Evolutionary conservation across 2,113 vertebrate genomes (phyloP), one percentile per base, ranked within the genome.

Genomic region (Actinemys pallida): DNA sequence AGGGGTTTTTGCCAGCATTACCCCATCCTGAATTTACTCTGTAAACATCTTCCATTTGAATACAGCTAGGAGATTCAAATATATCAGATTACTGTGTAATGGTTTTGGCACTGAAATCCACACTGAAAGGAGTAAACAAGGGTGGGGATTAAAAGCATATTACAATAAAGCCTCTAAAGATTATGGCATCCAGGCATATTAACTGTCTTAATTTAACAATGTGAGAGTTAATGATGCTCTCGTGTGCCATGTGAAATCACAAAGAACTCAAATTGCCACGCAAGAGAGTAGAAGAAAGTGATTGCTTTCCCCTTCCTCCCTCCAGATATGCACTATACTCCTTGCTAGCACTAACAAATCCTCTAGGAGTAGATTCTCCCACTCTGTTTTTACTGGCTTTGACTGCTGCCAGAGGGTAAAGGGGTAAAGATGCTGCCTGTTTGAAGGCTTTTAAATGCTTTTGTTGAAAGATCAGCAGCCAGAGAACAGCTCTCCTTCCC

Each of bases 231-330:
- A n/a, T 72, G 65, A 39, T 72, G 65, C 65, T 39, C 65, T 39
- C 19, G 39, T 39, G 65, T 39, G n/a, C n/a, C 65, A 39, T 22
- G n/a, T 72, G 65, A 19, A 72, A 72, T 72, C 65, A 39, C 35
- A 39, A 69, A 39, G 19, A 69, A 35, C 19, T 72, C 65, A 39
- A 39, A 22, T 39, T 39, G 65, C 19, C 35, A n/a, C 5, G 16
- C 65, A 72, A 72, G n/a, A 17, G n/a, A 72, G n/a, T 20, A 8
- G 6, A 1, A 6, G 16, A 20, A 72, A 31, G 42, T 0, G 29
- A 3, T 10, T 1, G 5, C 7, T 80, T 31, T 19, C 82, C 27
- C 9, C n/a, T 6, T 35, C 42, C 80, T 3, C 20, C 10, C 1
- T 3, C 0, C 3, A 14, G 39, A 47, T 47, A 78, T 16, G 11